Base-by-base conservation (phyloP, 2,113 vertebrate genomes). In the Campylorhamphus procurvoides region DNA sequence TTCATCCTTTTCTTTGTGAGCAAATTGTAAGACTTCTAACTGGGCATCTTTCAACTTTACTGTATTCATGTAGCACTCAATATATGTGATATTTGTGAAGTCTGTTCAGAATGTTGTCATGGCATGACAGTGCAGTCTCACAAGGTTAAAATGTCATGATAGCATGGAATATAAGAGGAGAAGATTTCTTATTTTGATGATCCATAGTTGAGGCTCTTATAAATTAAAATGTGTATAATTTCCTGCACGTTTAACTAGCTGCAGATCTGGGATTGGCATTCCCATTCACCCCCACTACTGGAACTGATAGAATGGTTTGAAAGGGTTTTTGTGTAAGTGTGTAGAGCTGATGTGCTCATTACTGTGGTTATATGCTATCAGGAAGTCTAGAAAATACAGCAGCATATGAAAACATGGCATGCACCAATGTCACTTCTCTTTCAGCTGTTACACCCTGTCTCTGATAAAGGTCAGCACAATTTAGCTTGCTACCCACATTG, bases 391-490 rank as follows among this genome's bases (percentile, higher is more conserved):
- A 60, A 92, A 95, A n/a, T 63, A 35, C 47, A 91, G 72, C 13
- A 28, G 91, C 78, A 75, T 93, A 90, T 59, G 47, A 79, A 84
- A 85, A 28, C 79, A 33, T 59, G 68, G 66, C 69, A 78, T 63
- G 24, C 33, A 52, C 35, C 52, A 87, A 5, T 50, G 82, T 59
- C 92, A 64, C 59, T 91, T 96, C 40, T 75, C 94, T 71, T 97
- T 97, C 85, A 76, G 75, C 60, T 44, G 68, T 52, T 90, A 62
- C 29, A 49, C 73, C 31, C 37, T 90, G 76, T 50, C 76, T 96
- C 89, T 91, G 94, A 56, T 80, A 95, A 96, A 97, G 78, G 91
- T 97, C 97, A 97, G 58, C 20, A 68, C 78, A 95, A 76, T 97
- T 79, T 90, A 94, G 37, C 47, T 96, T 94, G 74, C 90, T 91